phyloP scores from a whole-genome alignment of 2,888 invertebrate genomes.

The Synanthedon tipuliformis region DNA sequence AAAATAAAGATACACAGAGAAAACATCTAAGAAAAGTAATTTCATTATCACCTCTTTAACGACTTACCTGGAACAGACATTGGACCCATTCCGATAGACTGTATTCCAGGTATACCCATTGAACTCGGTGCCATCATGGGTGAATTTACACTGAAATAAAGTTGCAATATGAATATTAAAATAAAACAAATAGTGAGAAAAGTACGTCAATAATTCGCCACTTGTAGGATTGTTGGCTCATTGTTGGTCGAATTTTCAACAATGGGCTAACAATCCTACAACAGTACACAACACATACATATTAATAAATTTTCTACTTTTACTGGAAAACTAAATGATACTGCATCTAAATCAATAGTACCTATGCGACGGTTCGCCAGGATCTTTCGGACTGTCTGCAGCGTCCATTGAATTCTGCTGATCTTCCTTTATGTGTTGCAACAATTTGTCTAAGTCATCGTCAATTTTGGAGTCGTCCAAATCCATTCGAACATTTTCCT shows the following conservation, averaged over 20 bases:
- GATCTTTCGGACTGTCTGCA: conserved; percentile 90
- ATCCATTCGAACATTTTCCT: conserved; percentile 80
- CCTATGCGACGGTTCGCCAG: conserved; percentile 72
- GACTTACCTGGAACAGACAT: conserved; percentile 60
- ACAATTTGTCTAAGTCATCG: conserved; percentile 89
- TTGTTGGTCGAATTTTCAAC: too few species aligned
- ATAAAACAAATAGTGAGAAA: too few species aligned
- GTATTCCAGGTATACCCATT: conserved; percentile 58
- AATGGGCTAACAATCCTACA: not conserved
- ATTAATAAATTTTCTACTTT: not conserved
- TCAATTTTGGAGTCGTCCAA: conserved; percentile 92
- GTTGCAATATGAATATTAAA: too few species aligned
- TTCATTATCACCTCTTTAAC: not conserved
- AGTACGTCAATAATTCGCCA: too few species aligned
- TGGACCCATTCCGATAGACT: conserved; percentile 59
- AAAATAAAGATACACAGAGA: too few species aligned
- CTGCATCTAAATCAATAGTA: conserved; percentile 10
- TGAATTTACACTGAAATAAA: conserved; percentile 42
- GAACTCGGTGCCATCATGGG: conserved; percentile 63
- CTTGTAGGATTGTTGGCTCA: too few species aligned
- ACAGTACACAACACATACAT: not conserved
- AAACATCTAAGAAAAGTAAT: not conserved
- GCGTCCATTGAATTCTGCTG: conserved; percentile 92
- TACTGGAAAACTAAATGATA: not conserved
- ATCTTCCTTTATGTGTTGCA: conserved; percentile 94